Base-by-base conservation (phyloP, 2,113 vertebrate genomes). In the Leptocoma aspasia region DNA sequence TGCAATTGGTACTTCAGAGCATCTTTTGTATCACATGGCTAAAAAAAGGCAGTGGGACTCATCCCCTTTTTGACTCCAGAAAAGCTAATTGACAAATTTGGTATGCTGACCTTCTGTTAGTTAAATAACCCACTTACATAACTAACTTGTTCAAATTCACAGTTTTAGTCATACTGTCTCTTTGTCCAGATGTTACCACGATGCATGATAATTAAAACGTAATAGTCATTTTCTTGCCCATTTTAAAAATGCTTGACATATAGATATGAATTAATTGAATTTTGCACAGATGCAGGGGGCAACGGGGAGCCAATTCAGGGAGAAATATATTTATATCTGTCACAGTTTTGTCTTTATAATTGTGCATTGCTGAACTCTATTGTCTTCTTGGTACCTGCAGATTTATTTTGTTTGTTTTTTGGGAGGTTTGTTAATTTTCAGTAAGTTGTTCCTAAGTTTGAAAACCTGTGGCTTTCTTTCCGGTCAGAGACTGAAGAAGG, bases 91-190 rank as follows among this genome's bases (percentile, higher is more conserved):
- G 86, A 90, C 6, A 1, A 90, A 60, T 92, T 79, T 54, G 44
- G 41, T 83, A 35, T 37, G 82, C 41, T 33, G 49, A 86, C 70
- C 33, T 59, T 90, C 61, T 78, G 69, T 24, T 72, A 71, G 86
- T 82, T 94, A 92, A 96, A 93, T 92, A 92, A 94, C 47, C 26
- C 70, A 53, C 89, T 93, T 93, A 93, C 22, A 66, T 86, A 92
- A 94, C 78, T 68, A 84, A 89, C 37, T 82, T 83, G 42, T 57
- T 86, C 69, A 83, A 45, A 96, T 84, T 82, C 72, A 76, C 35
- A 27, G n/a, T 69, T 89, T 75, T 79, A 96, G 65, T 75, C 71
- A 73, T 54, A 39, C n/a, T 73, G 59, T 52, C 61, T 95, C 78
- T 89, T 90, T 90, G 53, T 39, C 54, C 90, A 64, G 83, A 70